phyloP scores from a whole-genome alignment of 2,888 invertebrate genomes.

The Latrodectus elegans region DNA sequence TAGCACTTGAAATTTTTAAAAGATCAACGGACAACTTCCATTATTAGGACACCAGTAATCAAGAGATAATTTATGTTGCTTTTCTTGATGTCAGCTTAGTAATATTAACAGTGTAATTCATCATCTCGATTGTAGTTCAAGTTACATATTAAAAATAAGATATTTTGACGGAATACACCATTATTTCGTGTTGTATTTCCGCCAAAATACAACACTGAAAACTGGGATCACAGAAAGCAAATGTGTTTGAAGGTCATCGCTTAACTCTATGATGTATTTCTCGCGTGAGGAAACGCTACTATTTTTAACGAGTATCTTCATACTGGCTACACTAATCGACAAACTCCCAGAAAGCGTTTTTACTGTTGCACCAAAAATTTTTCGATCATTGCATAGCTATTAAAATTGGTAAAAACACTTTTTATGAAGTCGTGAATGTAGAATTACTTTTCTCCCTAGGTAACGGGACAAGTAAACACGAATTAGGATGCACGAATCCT shows the following conservation, averaged over 20 bases:
- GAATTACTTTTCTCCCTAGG: neutral
- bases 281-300: conserved; percentile 34
- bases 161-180: too few relatives aligned
- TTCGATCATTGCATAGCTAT: neutral
- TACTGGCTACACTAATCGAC: neutral
- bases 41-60: too few relatives aligned
- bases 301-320: conserved; percentile 8
- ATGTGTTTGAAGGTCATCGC: conserved; percentile 40
- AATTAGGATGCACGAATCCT: too few relatives aligned
- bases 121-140: too few relatives aligned
- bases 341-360: neutral
- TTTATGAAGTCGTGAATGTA: neutral
- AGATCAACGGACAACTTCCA: too few relatives aligned
- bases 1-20: too few relatives aligned
- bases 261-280: conserved; percentile 30
- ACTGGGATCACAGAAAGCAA: neutral
- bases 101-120: too few relatives aligned
- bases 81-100: too few relatives aligned
- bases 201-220: too few relatives aligned
- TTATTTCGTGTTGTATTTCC: too few relatives aligned
- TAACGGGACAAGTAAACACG: neutral
- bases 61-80: too few relatives aligned
- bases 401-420: neutral
- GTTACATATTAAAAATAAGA: too few relatives aligned
- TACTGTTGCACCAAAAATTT: neutral